Percentiles rank a stretch among this genome's conserved stretches.
Evolutionary conservation across 2,797 vertebrate genomes (phyloP).

Genomic region (Macroramphosus scolopax): DNA sequence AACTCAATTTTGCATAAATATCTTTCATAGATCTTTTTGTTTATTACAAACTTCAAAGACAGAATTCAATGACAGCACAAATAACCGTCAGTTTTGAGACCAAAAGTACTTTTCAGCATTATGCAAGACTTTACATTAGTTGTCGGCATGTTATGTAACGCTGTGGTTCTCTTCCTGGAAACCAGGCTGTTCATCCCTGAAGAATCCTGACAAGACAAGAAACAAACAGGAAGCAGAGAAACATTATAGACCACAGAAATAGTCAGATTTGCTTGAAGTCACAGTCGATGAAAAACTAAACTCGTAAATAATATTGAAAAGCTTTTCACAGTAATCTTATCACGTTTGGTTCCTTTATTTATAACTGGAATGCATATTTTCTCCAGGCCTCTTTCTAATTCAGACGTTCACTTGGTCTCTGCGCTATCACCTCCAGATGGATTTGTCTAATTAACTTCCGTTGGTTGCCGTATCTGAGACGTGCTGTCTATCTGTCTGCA

Average conservation of each 20-base stretch:
- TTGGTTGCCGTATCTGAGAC: slow-evolving; percentile 31
- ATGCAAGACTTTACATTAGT: no score
- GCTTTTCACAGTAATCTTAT: no score
- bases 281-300: no score
- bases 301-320: no score
- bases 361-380: no score
- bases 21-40: no score
- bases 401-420: background rate
- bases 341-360: no score
- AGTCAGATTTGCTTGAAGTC: no score
- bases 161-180: background rate
- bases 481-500: slow-evolving; percentile 25
- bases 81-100: slow-evolving; percentile 10
- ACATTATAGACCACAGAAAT: no score
- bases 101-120: background rate
- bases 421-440: background rate
- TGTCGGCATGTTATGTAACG: background rate
- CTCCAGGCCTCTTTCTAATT: slow-evolving; percentile 4
- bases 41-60: no score
- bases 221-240: slow-evolving; percentile 26
- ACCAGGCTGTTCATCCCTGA: slow-evolving; percentile 9
- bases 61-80: no score
- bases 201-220: background rate
- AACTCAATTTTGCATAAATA: no score
- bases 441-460: slow-evolving; percentile 29